phyloP scores from a whole-genome alignment of 2,113 vertebrate species.

The Dendropsophus ebraccatus region DNA sequence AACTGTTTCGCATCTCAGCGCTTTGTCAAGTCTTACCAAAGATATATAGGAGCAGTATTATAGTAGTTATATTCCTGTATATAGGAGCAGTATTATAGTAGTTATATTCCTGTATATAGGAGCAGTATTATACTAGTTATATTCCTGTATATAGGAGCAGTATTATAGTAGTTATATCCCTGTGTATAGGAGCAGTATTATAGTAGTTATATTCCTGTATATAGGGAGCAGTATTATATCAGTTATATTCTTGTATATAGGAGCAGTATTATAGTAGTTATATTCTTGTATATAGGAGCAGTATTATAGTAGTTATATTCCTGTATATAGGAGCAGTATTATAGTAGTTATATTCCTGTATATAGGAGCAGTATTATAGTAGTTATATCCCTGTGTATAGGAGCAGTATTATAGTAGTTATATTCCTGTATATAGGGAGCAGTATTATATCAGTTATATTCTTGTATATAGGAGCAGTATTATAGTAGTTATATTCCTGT shows the following conservation, averaged over 20 bases:
- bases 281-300: not conserved
- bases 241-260: conserved; percentile 11
- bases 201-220: not conserved
- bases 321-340: not conserved
- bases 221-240: not conserved
- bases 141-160: not conserved
- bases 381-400: not conserved
- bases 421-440: not conserved
- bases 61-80: no score
- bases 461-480: not conserved
- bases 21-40: no score
- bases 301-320: conserved; percentile 17
- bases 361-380: not conserved
- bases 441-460: conserved; percentile 8
- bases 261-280: not conserved
- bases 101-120: not conserved
- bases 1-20: no score
- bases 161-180: not conserved
- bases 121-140: not conserved
- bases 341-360: not conserved
- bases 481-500: conserved; percentile 5
- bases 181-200: not conserved
- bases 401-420: not conserved
- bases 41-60: no score
- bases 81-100: not conserved